Conservation (phyloP, 2,113 vertebrate species). For the Aspiorhynchus laticeps region DNA sequence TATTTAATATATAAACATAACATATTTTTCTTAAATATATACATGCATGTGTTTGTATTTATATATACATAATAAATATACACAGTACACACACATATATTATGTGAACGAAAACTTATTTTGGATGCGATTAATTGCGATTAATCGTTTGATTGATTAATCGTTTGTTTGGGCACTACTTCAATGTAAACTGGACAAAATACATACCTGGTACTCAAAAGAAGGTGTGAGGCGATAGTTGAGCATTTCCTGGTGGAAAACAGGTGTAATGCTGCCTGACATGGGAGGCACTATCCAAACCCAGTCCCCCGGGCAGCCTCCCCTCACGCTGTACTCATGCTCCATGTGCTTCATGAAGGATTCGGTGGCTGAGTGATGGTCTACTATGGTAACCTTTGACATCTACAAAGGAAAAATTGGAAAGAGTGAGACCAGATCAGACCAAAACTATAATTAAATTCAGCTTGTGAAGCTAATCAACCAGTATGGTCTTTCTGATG, state of each 20-base stretch:
- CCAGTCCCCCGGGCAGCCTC: constrained; percentile 96
- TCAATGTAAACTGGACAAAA: background rate
- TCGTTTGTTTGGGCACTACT: too few species aligned
- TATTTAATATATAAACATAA: too few species aligned
- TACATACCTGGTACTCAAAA: constrained; percentile 94
- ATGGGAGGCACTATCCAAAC: constrained; percentile 98
- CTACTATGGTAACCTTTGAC: constrained; percentile 97
- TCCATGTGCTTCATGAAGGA: constrained; percentile 99
- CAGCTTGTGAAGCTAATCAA: background rate
- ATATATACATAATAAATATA: too few species aligned
- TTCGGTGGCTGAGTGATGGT: constrained; percentile 96
- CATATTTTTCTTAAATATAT: too few species aligned
- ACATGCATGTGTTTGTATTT: too few species aligned
- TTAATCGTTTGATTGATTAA: too few species aligned
- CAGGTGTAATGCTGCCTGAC: constrained; percentile 96
- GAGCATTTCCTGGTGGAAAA: constrained; percentile 99
- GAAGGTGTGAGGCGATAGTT: constrained; percentile 96
- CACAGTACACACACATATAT: too few species aligned
- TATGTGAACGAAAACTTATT: too few species aligned
- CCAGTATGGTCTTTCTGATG: background rate
- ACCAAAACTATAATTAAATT: background rate
- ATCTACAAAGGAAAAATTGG: constrained; percentile 69
- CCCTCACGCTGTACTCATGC: constrained; percentile 91
- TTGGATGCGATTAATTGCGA: too few species aligned
- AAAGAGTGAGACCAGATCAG: background rate